Conservation (phyloP, 2,113 vertebrate species). For the Halichoeres trimaculatus region DNA sequence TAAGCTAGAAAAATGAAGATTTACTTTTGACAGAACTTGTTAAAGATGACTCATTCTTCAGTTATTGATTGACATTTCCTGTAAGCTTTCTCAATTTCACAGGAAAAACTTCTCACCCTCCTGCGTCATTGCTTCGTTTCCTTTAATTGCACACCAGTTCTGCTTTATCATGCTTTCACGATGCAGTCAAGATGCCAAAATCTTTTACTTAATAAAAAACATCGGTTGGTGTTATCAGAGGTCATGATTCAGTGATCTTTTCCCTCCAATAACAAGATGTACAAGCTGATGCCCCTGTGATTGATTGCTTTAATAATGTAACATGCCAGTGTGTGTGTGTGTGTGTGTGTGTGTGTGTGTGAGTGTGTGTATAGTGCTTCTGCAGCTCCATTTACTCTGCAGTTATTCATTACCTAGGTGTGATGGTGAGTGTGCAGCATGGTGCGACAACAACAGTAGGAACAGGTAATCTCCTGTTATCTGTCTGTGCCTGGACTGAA, state of each 20-base stretch:
- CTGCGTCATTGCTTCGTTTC: background rate
- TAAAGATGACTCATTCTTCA: background rate
- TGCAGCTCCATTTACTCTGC: constrained; percentile 39
- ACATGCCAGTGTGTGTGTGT: background rate
- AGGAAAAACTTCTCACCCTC: background rate
- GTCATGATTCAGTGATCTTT: background rate
- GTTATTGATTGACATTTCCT: background rate
- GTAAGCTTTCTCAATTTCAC: background rate
- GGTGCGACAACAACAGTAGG: constrained; percentile 53
- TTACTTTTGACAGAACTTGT: background rate
- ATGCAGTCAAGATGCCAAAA: background rate
- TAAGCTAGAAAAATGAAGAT: background rate
- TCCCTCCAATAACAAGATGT: background rate
- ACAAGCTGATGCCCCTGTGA: constrained; percentile 13
- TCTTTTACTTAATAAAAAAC: background rate
- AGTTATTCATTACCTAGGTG: constrained; percentile 77
- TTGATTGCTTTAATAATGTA: constrained; percentile 48
- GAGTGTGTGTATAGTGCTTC: background rate
- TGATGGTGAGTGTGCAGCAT: constrained; percentile 29
- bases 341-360: background rate
- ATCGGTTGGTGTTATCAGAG: background rate
- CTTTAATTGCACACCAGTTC: background rate
- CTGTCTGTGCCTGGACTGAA: constrained; percentile 25
- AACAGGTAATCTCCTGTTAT: constrained; percentile 61
- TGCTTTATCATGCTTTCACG: background rate